These are phyloP conservation scores for Balaenoptera acutorostrata DNA, from an alignment of 2,113 vertebrate genomes.

Conservation along the genomic window DNA sequence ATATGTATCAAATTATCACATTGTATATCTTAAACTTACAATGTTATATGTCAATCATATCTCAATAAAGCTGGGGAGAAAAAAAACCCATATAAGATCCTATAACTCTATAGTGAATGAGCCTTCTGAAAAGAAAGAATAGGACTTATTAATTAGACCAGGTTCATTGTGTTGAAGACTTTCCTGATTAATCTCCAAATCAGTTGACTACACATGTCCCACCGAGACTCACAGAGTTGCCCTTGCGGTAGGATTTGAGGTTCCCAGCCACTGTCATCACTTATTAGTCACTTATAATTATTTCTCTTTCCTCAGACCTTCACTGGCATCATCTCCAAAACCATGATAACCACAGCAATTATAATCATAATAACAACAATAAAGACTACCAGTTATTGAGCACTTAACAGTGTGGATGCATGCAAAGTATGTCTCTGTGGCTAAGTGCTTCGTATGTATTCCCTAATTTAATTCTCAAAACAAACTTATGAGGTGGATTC, in stretches of 20 bases:
- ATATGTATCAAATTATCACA: background rate
- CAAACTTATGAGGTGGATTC: background rate
- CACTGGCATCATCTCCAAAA: background rate
- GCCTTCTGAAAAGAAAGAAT: background rate
- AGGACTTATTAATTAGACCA: background rate
- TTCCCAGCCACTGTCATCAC: background rate
- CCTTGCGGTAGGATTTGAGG: background rate
- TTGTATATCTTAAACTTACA: background rate
- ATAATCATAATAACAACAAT: background rate
- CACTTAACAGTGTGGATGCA: background rate
- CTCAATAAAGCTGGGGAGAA: background rate
- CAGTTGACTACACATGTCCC: background rate
- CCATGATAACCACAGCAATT: background rate
- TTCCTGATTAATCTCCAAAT: background rate
- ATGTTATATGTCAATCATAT: background rate
- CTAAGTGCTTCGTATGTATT: background rate
- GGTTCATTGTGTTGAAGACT: background rate
- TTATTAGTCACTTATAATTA: slow-evolving; percentile 12
- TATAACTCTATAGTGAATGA: background rate
- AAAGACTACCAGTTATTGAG: background rate
- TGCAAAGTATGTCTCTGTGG: background rate
- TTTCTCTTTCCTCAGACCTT: background rate
- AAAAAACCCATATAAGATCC: background rate
- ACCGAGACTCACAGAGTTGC: background rate
- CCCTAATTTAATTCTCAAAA: background rate